A percentile compares a stretch with the other conserved stretches of the same genome.
These are phyloP conservation scores for Hipparchia sbordonii DNA, from an alignment of 2,888 invertebrate species.

Conservation along the genomic window DNA sequence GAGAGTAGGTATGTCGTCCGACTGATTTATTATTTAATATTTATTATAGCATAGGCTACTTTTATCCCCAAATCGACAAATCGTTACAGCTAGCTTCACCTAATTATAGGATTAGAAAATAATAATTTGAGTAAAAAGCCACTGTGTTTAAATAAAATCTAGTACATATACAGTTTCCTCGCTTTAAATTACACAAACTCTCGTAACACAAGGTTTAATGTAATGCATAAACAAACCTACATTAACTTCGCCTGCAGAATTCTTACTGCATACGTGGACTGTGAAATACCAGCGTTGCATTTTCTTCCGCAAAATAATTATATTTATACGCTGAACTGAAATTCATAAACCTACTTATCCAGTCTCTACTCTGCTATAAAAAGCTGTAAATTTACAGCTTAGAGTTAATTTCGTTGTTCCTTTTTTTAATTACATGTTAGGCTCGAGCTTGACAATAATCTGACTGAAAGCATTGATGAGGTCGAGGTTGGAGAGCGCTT, in stretches of 20 bases:
- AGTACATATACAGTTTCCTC: not conserved
- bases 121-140: not conserved
- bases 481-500: too few relatives aligned
- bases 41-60: too few relatives aligned
- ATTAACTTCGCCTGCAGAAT: slow-evolving; percentile 24
- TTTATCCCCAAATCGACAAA: too few relatives aligned
- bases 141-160: not conserved
- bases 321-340: slow-evolving; percentile 21
- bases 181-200: slow-evolving; percentile 12
- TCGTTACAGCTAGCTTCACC: too few relatives aligned
- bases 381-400: not conserved
- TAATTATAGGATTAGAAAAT: too few relatives aligned
- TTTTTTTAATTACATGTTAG: too few relatives aligned
- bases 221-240: slow-evolving; percentile 24
- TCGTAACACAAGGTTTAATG: slow-evolving; percentile 9
- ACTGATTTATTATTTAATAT: too few relatives aligned
- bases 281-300: slow-evolving; percentile 27
- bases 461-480: too few relatives aligned
- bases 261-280: slow-evolving; percentile 29
- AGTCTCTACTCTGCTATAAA: not conserved
- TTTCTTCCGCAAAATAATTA: slow-evolving; percentile 29
- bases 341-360: not conserved
- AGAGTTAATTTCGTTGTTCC: not conserved
- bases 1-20: too few relatives aligned
- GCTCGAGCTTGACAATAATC: too few relatives aligned